A percentile compares a stretch with the other conserved stretches of the same genome.
These are phyloP conservation scores for Burhinus bistriatus DNA, from an alignment of 2,113 vertebrate genomes.

Conservation along the genomic window DNA sequence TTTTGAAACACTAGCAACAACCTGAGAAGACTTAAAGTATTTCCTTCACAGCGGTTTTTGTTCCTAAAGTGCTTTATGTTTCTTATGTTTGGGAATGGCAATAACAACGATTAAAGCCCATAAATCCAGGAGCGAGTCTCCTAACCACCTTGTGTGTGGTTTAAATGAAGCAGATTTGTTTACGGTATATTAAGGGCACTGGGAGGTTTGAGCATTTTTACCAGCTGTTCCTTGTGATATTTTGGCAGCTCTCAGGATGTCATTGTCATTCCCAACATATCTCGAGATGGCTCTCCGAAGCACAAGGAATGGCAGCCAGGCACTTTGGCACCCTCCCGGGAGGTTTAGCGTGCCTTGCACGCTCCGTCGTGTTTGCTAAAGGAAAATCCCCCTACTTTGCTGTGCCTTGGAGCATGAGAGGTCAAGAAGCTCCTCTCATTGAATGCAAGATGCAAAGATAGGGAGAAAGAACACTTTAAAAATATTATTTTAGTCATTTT, in stretches of 20 bases:
- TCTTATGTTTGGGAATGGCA: neutral
- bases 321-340: neutral
- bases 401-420: neutral
- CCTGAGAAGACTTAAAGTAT: neutral
- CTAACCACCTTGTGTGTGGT: neutral
- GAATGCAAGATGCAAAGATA: neutral
- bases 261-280: neutral
- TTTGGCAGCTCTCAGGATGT: constrained; percentile 20
- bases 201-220: constrained; percentile 29
- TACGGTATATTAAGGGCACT: neutral
- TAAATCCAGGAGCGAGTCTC: neutral
- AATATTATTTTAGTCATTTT: neutral
- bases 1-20: neutral
- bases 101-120: neutral
- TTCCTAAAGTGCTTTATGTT: neutral
- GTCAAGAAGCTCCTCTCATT: neutral
- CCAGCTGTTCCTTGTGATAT: constrained; percentile 36
- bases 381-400: neutral
- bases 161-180: constrained; percentile 42
- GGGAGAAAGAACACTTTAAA: neutral
- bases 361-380: fast-evolving
- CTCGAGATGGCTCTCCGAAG: neutral
- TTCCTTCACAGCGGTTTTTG: neutral
- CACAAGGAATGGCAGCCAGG: neutral
- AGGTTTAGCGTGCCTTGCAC: neutral